phyloP scores from a whole-genome alignment of 2,888 invertebrate species.

The Tetrapedia diversipes region DNA sequence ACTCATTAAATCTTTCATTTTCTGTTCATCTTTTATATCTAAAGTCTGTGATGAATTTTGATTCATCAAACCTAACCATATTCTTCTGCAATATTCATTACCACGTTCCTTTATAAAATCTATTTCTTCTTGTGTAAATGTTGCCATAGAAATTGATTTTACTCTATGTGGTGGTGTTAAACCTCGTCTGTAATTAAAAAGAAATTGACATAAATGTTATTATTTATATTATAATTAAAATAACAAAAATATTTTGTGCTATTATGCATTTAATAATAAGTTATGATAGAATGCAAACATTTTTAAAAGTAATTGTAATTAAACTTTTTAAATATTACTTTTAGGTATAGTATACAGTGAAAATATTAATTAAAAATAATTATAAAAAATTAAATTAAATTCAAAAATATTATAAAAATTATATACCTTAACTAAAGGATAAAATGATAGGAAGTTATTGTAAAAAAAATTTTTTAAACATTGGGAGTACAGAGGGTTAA shows the following conservation, averaged over 20 bases:
- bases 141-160: constrained; percentile 99
- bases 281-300: neutral
- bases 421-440: too few relatives aligned
- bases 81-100: constrained; percentile 95
- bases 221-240: neutral
- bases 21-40: constrained; percentile 93
- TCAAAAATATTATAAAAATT: too few relatives aligned
- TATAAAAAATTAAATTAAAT: neutral
- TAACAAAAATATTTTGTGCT: constrained; percentile 2
- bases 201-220: neutral
- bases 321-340: neutral
- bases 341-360: neutral
- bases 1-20: constrained; percentile 95
- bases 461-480: too few relatives aligned
- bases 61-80: constrained; percentile 96
- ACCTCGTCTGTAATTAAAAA: constrained; percentile 89
- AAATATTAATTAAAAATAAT: constrained; percentile 2
- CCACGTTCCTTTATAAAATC: constrained; percentile 94
- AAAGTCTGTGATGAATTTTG: constrained; percentile 80
- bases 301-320: neutral
- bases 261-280: neutral
- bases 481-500: too few relatives aligned
- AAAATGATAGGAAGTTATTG: neutral
- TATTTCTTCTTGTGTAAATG: constrained; percentile 97
- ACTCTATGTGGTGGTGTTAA: constrained; percentile 98